Evolutionary conservation across 2,888 invertebrate species (phyloP).

Genomic region (Arrhopalites spinosus): DNA sequence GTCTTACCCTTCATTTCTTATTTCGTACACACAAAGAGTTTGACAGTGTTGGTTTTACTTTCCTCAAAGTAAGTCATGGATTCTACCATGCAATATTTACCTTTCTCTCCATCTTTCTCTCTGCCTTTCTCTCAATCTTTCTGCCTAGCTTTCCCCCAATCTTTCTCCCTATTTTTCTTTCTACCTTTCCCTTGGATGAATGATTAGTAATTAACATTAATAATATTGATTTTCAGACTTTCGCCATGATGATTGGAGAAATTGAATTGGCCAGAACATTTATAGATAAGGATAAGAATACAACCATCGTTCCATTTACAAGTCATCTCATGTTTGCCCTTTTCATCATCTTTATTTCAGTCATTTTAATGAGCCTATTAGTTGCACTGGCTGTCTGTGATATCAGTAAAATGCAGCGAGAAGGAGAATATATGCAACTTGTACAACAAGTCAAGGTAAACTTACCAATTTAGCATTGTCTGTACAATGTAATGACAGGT

Average conservation of each 20-base stretch:
- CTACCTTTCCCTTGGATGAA: background rate
- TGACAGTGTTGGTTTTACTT: slow-evolving; percentile 56
- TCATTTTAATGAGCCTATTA: slow-evolving; percentile 55
- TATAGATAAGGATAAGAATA: slow-evolving; percentile 53
- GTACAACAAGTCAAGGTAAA: slow-evolving; percentile 56
- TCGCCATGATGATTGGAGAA: slow-evolving; percentile 57
- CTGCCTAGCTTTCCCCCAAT: background rate
- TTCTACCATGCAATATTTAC: background rate
- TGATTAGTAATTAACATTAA: no score
- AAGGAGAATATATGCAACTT: slow-evolving; percentile 56
- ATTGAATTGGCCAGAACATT: slow-evolving; percentile 55
- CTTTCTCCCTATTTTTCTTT: background rate
- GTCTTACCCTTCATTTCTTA: slow-evolving; percentile 56
- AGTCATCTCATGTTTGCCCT: slow-evolving; percentile 56
- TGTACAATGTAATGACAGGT: no score
- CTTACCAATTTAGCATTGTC: background rate
- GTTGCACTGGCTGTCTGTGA: slow-evolving; percentile 55
- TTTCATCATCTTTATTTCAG: slow-evolving; percentile 56
- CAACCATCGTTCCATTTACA: slow-evolving; percentile 55
- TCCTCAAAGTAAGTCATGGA: slow-evolving; percentile 52
- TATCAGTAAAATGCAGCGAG: slow-evolving; percentile 56
- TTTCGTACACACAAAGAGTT: slow-evolving; percentile 56
- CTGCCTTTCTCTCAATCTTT: background rate
- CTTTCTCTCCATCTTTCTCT: background rate
- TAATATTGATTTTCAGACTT: slow-evolving; percentile 49